Evolutionary conservation across 2,888 invertebrate species (phyloP), one percentile per base, ranked within the genome.

Genomic region (Pediacus dermestoides): DNA sequence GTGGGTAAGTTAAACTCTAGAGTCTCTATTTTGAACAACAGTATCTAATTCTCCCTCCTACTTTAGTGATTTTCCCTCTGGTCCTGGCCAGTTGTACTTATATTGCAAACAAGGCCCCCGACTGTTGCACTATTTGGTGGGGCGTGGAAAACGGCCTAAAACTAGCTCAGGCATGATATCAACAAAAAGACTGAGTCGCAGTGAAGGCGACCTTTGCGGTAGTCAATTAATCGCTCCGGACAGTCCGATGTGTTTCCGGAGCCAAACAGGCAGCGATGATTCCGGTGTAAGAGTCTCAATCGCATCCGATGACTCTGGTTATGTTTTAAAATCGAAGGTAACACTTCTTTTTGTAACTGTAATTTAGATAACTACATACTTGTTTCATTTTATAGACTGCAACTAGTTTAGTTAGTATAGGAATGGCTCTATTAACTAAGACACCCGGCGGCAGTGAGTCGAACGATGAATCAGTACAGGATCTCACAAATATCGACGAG

Each of bases 41-140:
- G 6, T n/a, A 18, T 7, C 21, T 18, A 18, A 18, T 12, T 26
- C 4, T n/a, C 6, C 6, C 9, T 26, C 6, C 9, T 18, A 8
- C 59, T 62, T 52, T 21, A 75, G 75, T 35, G 70, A 72, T 31
- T 77, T 76, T 49, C 62, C 68, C 14, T 67, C 70, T n/a, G 76
- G 76, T 4, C 62, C 72, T 2, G 76, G 76, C 1, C 74, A 76
- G 48, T 53, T 77, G 2, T 60, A 70, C 23, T 49, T 77, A 1
- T 76, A 73, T 48, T 76, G 75, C 49, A 52, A 67, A 11, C 60
- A 71, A 21, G 75, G 74, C 1, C 50, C 66, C 2, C 60, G 63
- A 32, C 58, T 77, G 7, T 51, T 75, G 6, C 69, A 72, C 36
- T 64, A 70, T 31, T 57, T 76, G 26, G 67, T 72, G 10, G 63